phyloP scores from a whole-genome alignment of 2,888 invertebrate genomes.

The Sepiola atlantica region DNA sequence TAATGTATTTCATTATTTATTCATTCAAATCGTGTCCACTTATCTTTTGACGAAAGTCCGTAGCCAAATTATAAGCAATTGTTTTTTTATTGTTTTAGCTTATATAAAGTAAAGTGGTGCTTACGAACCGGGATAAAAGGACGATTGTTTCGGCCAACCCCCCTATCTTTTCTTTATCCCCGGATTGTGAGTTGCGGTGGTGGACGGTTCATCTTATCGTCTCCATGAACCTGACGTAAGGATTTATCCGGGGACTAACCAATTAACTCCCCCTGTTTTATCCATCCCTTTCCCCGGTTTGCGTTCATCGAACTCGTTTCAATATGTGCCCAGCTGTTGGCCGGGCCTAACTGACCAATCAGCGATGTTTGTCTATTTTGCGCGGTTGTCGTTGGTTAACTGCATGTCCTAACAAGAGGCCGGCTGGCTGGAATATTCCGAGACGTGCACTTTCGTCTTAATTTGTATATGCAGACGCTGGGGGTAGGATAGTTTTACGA shows the following conservation, averaged over 20 bases:
- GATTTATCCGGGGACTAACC: not conserved
- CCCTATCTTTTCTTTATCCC: too few species aligned
- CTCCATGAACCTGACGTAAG: not conserved
- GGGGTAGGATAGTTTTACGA: not conserved
- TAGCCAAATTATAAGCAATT: not conserved
- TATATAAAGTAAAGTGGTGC: not conserved
- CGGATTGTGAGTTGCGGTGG: too few species aligned
- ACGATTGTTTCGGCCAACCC: not conserved
- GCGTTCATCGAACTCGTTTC: not conserved
- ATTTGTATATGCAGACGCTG: not conserved
- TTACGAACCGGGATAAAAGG: not conserved
- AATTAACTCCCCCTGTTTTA: not conserved
- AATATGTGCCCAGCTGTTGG: constrained; percentile 1
- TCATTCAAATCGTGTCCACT: not conserved
- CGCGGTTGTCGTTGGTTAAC: not conserved
- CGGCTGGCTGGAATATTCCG: not conserved
- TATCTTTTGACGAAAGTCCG: not conserved
- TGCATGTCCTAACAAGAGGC: not conserved
- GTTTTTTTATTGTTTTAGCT: not conserved
- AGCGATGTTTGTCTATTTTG: not conserved
- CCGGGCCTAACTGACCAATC: not conserved
- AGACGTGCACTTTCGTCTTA: not conserved
- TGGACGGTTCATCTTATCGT: not conserved
- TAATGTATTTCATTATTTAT: not conserved
- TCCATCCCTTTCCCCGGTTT: not conserved